Conservation (phyloP, 2,113 vertebrate species). For the Capricornis sumatraensis region DNA sequence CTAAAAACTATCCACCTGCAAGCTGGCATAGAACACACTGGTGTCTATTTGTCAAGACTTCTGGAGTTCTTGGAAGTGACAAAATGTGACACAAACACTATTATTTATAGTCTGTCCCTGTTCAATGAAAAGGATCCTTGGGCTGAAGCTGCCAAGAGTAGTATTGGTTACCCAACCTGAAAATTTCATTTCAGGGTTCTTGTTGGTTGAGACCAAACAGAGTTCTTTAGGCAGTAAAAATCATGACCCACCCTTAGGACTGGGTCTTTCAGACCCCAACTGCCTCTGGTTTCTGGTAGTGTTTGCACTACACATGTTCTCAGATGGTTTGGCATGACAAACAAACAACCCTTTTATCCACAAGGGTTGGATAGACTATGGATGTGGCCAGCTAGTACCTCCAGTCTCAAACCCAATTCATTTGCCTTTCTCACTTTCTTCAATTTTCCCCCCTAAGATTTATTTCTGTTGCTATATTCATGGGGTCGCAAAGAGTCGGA, state of each 20-base stretch:
- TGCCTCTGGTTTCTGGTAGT: background rate
- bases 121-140: background rate
- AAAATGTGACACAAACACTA: background rate
- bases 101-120: conserved; percentile 7
- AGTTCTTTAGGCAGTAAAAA: conserved; percentile 10
- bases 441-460: background rate
- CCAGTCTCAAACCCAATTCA: background rate
- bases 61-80: background rate
- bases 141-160: background rate
- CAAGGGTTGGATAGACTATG: background rate
- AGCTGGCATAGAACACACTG: background rate
- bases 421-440: background rate
- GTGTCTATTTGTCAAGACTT: background rate
- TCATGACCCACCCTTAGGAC: background rate
- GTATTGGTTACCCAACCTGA: background rate
- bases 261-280: background rate
- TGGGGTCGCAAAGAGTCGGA: too few relatives aligned
- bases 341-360: background rate
- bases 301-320: background rate
- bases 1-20: background rate
- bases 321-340: background rate
- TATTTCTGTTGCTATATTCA: background rate
- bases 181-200: background rate
- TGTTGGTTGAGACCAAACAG: background rate
- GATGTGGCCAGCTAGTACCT: background rate